Base-by-base conservation (phyloP, 2,797 vertebrate species). In the Sebastes ruberrimus region DNA sequence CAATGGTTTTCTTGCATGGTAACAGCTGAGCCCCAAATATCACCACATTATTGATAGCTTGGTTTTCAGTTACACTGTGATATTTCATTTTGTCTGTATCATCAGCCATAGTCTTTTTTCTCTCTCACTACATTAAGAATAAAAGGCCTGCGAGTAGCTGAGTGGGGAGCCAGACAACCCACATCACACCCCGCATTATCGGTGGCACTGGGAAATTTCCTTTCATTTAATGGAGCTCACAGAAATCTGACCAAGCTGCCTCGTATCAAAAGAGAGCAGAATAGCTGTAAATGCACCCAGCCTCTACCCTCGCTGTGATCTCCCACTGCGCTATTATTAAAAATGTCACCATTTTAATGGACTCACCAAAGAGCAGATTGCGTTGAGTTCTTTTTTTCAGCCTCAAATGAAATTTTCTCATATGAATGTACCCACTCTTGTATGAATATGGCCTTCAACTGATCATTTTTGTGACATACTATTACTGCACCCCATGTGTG, bases 311-410 rank as follows among this genome's bases (percentile, higher is more conserved):
- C 23, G 20, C 88, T 86, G 82, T 74, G 89, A 89, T 85, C 87
- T 80, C 87, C 80, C 80, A 38, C 87, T 81, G 82, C 10, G 84
- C 86, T 89, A 86, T 94, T 93, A 92, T 92, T 90, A 88, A 90
- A 90, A 93, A 92, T 89, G 87, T 91, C 87, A 86, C 83, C 76
- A 77, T 89, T 84, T 90, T 90, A 89, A 93, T 91, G 87, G 87
- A 89, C 88, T 91, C 77, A 53, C 84, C 81, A 85, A 91, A 87
- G 84, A 90, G 74, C 83, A 84, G 61, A 84, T 82, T 85, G 83
- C 84, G 73, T 57, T 5, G 14, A 61, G 22, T 68, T 70, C 76
- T 57, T 80, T 80, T 77, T 64, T 65, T 33, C 32, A n/a, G 46
- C 30, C 60, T 85, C 60, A 80, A 84, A 84, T 82, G 46, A 92